A percentile compares a stretch with the other conserved stretches of the same genome.
phyloP scores from a whole-genome alignment of 2,888 invertebrate species.

The Tigriopus californicus region DNA sequence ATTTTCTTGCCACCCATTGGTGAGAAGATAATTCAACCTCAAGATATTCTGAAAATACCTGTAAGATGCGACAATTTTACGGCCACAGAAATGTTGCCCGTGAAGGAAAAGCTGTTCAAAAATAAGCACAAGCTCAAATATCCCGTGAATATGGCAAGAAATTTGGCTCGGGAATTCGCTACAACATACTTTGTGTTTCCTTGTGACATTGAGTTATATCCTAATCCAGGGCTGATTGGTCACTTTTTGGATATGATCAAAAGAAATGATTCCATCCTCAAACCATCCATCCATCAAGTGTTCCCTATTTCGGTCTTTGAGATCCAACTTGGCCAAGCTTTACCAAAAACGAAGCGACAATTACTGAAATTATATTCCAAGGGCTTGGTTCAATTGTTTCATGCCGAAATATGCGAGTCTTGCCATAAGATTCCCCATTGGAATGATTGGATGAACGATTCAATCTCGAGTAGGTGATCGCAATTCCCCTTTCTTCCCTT shows the following conservation, averaged over 20 bases:
- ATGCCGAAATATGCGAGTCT: constrained; percentile 67
- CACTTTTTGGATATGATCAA: constrained; percentile 70
- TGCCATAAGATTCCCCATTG: constrained; percentile 43
- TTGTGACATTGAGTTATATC: constrained; percentile 77
- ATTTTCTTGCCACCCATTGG: constrained; percentile 50
- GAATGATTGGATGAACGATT: too few species aligned
- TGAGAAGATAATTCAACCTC: background rate
- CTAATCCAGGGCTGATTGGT: constrained; percentile 56
- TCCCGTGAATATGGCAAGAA: constrained; percentile 74
- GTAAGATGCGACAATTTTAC: background rate
- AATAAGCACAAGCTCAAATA: constrained; percentile 57
- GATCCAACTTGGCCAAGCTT: constrained; percentile 31
- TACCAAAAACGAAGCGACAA: constrained; percentile 42
- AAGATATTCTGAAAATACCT: background rate
- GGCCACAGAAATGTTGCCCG: too few species aligned
- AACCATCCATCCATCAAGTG: constrained; percentile 40
- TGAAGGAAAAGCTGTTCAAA: background rate
- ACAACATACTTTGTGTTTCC: constrained; percentile 62
- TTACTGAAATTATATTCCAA: constrained; percentile 45
- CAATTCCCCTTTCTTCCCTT: too few species aligned
- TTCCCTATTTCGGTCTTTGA: constrained; percentile 78
- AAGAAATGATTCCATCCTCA: constrained; percentile 28
- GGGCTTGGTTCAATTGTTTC: constrained; percentile 70
- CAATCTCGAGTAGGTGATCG: too few species aligned
- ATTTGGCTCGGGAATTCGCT: constrained; percentile 65